Evolutionary conservation across 2,888 invertebrate genomes (phyloP).

Genomic region (Cataglyphis livida): DNA sequence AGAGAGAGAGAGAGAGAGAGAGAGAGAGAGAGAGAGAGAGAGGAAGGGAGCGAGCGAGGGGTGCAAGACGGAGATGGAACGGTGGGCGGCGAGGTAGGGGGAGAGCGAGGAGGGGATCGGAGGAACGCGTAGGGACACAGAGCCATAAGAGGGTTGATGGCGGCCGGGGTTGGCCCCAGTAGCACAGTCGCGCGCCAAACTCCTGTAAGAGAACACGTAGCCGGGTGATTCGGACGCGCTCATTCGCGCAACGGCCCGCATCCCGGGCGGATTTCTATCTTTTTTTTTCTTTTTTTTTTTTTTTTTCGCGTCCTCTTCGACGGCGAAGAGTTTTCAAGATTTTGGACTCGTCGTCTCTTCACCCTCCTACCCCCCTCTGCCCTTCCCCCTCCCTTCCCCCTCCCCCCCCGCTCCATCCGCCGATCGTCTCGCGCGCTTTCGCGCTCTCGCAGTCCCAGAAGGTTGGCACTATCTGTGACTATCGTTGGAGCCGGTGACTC

Average conservation of each 20-base stretch:
- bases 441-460: background rate
- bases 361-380: too few relatives aligned
- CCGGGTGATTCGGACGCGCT: constrained; percentile 68
- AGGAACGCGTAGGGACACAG: constrained; percentile 78
- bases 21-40: constrained; percentile 50
- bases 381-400: too few relatives aligned
- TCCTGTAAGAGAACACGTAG: constrained; percentile 81
- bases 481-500: constrained; percentile 35
- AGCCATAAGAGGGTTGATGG: constrained; percentile 83
- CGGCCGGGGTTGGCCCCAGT: constrained; percentile 83
- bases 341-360: constrained; percentile 3
- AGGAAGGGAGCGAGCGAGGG: constrained; percentile 54
- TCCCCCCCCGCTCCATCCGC: too few relatives aligned
- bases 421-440: constrained; percentile 11
- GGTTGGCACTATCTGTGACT: constrained; percentile 46
- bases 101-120: constrained; percentile 55
- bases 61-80: constrained; percentile 54
- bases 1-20: constrained; percentile 53
- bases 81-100: constrained; percentile 60
- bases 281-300: too few relatives aligned
- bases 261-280: constrained; percentile 10
- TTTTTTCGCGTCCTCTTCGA: constrained; percentile 6
- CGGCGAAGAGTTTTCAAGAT: constrained; percentile 32
- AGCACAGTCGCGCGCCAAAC: constrained; percentile 85
- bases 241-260: constrained; percentile 55